Evolutionary conservation across 2,888 invertebrate genomes (phyloP).

Genomic region (Antheraea yamamai): DNA sequence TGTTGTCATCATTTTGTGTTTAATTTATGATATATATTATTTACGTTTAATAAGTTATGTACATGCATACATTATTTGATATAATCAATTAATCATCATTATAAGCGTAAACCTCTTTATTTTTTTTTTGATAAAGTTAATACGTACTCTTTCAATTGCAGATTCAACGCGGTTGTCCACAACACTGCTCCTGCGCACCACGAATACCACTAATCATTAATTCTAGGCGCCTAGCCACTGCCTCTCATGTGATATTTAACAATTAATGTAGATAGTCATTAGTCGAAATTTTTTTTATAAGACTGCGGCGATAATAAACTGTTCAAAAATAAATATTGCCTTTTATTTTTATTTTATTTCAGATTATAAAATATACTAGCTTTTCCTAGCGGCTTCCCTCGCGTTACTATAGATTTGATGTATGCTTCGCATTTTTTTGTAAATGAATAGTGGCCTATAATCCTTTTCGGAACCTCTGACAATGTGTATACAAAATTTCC

Average conservation of each 20-base stretch:
- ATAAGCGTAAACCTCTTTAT: not conserved
- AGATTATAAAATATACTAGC: not conserved
- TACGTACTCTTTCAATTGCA: constrained; percentile 45
- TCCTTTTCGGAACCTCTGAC: no score
- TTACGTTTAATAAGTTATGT: not conserved
- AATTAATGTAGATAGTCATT: constrained; percentile 76
- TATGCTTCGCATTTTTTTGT: no score
- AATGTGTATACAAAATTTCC: no score
- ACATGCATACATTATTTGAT: not conserved
- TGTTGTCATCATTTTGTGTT: not conserved
- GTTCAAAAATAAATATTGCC: constrained; percentile 48
- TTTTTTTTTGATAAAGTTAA: not conserved
- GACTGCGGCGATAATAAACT: constrained; percentile 82
- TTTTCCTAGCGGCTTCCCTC: no score
- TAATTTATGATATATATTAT: not conserved
- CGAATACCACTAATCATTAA: constrained; percentile 62
- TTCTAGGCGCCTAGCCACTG: constrained; percentile 47
- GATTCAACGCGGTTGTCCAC: constrained; percentile 80
- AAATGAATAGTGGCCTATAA: no score
- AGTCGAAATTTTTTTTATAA: constrained; percentile 72
- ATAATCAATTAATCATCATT: not conserved
- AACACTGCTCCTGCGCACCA: constrained; percentile 75
- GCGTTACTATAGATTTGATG: no score
- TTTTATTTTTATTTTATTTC: constrained; percentile 24
- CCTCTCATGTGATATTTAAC: constrained; percentile 78